Percentiles rank a stretch among this genome's conserved stretches.
Conservation (phyloP, 2,888 invertebrate species). For the Bellardia pandia region DNA sequence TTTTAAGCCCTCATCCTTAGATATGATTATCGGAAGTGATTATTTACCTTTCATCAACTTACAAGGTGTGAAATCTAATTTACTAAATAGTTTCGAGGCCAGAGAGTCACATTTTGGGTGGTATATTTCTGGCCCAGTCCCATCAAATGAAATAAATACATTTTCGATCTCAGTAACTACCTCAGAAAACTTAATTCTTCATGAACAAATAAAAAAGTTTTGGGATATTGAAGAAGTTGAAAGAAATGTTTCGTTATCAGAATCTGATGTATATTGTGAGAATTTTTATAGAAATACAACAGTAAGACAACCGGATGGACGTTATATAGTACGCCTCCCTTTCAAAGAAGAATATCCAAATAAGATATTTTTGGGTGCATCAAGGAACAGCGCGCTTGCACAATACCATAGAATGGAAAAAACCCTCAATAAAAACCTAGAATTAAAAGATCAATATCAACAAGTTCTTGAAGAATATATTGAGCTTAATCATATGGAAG, state of each 20-base stretch:
- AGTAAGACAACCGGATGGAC: no score
- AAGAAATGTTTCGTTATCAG: background rate
- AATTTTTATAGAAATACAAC: no score
- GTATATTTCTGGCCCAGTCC: background rate
- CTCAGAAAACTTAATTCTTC: background rate
- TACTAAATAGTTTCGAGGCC: background rate
- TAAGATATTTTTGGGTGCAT: background rate
- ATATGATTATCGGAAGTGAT: conserved; percentile 52
- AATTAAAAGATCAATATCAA: no score
- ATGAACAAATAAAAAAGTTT: conserved; percentile 23
- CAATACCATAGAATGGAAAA: background rate
- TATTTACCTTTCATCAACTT: conserved; percentile 40
- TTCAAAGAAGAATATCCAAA: background rate
- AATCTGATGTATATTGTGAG: conserved; percentile 26
- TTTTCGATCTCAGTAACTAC: background rate
- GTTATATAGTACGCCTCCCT: background rate
- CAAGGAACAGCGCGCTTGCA: background rate
- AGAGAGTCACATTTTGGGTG: background rate
- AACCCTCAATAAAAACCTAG: no score
- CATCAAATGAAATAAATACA: background rate
- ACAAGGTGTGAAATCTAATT: background rate
- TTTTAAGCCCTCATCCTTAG: conserved; percentile 12
- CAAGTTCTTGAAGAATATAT: background rate
- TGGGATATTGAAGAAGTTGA: conserved; percentile 25
- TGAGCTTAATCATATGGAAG: background rate